Evolutionary conservation across 1,140 invertebrate genomes (phyloP).

Genomic region (Oryctes rhinoceros): DNA sequence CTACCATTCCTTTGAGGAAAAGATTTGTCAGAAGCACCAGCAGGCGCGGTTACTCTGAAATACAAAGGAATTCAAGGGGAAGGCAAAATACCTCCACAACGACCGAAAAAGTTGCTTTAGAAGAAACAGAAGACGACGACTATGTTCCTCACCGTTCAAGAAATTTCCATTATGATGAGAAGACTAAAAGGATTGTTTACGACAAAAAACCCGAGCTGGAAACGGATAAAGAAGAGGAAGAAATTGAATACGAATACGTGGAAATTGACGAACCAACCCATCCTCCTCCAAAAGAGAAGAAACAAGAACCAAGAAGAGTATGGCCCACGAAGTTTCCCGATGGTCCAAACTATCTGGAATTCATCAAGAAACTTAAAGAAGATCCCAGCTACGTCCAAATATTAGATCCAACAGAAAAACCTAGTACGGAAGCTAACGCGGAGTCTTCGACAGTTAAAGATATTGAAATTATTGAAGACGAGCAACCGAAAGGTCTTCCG

Average conservation of each 20-base stretch:
- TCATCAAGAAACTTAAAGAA: constrained; percentile 52
- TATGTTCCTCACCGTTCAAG: constrained; percentile 57
- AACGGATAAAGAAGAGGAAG: constrained; percentile 45
- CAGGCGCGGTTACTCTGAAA: constrained; percentile 46
- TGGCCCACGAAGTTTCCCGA: constrained; percentile 48
- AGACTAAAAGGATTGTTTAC: constrained; percentile 57
- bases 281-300: constrained; percentile 45
- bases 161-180: constrained; percentile 58
- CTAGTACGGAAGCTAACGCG: constrained; percentile 41
- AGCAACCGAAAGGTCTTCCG: constrained; percentile 43
- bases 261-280: constrained; percentile 52
- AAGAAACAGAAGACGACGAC: constrained; percentile 54
- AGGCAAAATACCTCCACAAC: not conserved
- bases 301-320: constrained; percentile 42
- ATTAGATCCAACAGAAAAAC: constrained; percentile 52
- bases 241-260: constrained; percentile 47
- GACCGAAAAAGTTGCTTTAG: constrained; percentile 27
- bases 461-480: constrained; percentile 28
- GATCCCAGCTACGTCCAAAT: constrained; percentile 53
- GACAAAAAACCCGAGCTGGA: constrained; percentile 44
- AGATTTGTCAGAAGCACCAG: not conserved
- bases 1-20: not conserved
- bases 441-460: constrained; percentile 38
- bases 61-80: constrained; percentile 30
- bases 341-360: constrained; percentile 56